phyloP scores from a whole-genome alignment of 1,140 invertebrate genomes.

The Drosophila bocki region DNA sequence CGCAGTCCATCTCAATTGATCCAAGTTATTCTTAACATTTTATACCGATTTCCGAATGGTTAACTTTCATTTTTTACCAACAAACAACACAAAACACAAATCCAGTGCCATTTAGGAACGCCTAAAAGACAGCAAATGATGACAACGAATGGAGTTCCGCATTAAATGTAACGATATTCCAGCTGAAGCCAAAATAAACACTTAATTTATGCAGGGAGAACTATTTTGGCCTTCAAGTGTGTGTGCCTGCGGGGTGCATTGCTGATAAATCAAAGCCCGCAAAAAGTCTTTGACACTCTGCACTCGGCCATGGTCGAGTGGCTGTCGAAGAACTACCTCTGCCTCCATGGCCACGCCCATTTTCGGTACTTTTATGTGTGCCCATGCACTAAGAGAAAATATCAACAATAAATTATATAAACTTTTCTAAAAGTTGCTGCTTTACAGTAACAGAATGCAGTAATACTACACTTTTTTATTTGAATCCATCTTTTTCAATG shows the following conservation, averaged over 20 bases:
- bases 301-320: conserved; percentile 47
- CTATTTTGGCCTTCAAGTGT: background rate
- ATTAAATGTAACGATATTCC: conserved; percentile 45
- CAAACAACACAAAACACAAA: background rate
- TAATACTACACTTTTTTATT: no score
- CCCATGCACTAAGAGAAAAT: conserved; percentile 17
- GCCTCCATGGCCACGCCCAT: conserved; percentile 22
- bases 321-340: conserved; percentile 26
- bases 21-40: background rate
- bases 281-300: conserved; percentile 56
- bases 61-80: conserved; percentile 3
- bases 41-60: background rate
- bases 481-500: no score
- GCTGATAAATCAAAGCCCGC: conserved; percentile 56
- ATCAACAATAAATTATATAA: no score
- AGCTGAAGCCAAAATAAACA: conserved; percentile 47
- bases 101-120: background rate
- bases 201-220: conserved; percentile 42
- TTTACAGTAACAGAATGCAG: no score
- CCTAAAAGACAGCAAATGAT: conserved; percentile 19
- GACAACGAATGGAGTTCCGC: conserved; percentile 6
- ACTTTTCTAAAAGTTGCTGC: no score
- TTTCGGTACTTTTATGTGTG: conserved; percentile 31
- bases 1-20: background rate
- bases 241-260: conserved; percentile 43